Percentiles rank a stretch among this genome's conserved stretches.
These are phyloP conservation scores for Ibidorhyncha struthersii DNA, from an alignment of 2,113 vertebrate genomes.

Conservation along the genomic window DNA sequence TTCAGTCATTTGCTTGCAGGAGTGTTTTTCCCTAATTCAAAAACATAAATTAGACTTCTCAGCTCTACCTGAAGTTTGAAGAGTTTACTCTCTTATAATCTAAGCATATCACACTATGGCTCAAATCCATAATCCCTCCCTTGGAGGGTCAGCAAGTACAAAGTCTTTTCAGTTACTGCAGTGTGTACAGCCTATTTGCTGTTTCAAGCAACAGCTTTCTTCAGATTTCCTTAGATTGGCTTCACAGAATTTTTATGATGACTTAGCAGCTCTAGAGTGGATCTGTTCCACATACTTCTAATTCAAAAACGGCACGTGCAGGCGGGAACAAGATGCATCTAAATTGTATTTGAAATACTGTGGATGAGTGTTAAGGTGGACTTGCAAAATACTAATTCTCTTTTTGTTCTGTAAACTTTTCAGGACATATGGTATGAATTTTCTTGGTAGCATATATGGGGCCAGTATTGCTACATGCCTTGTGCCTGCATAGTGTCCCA, in stretches of 20 bases:
- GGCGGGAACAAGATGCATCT: background rate
- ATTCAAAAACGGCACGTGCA: background rate
- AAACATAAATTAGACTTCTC: background rate
- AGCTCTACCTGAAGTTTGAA: background rate
- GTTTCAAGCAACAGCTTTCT: background rate
- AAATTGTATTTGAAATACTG: background rate
- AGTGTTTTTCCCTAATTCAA: background rate
- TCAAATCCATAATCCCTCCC: background rate
- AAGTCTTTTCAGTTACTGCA: background rate
- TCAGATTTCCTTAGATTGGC: background rate
- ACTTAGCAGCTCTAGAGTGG: background rate
- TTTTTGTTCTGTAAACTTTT: background rate
- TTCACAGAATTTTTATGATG: background rate
- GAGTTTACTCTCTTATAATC: background rate
- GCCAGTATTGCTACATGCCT: background rate
- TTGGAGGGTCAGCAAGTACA: background rate
- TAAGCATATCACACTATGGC: background rate
- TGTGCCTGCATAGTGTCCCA: background rate
- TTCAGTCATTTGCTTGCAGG: background rate
- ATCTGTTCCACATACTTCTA: background rate
- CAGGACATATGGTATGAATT: background rate
- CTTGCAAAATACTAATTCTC: background rate
- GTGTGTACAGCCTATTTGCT: background rate
- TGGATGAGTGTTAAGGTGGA: background rate
- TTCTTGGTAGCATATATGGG: background rate